Percentiles rank a stretch among this genome's conserved stretches.
Conservation (phyloP, 2,797 vertebrate genomes). For the Anomalospiza imberbis region DNA sequence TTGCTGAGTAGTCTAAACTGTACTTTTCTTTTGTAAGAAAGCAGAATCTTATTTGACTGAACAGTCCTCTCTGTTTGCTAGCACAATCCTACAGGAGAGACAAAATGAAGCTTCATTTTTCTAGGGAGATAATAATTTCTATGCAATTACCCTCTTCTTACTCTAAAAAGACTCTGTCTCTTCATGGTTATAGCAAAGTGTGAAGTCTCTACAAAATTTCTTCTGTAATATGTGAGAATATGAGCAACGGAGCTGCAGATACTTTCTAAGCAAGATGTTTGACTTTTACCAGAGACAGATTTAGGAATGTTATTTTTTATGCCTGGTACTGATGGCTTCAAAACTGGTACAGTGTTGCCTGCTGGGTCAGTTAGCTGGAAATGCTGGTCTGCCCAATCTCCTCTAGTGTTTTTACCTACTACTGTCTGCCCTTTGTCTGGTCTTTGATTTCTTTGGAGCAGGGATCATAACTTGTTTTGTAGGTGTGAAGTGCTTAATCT, state of each 20-base stretch:
- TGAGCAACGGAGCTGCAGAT: background rate
- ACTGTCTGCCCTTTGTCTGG: background rate
- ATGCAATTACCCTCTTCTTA: background rate
- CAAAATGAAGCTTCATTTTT: background rate
- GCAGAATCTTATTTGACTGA: background rate
- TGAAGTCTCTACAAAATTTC: background rate
- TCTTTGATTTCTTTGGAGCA: background rate
- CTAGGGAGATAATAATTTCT: background rate
- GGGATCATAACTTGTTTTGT: background rate
- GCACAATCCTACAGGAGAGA: background rate
- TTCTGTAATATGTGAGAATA: background rate
- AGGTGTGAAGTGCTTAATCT: background rate
- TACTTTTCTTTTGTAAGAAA: background rate
- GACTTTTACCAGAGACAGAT: background rate
- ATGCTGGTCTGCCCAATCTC: background rate
- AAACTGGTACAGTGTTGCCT: background rate
- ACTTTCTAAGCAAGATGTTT: background rate
- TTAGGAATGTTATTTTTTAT: background rate
- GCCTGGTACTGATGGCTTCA: background rate
- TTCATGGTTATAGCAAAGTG: background rate
- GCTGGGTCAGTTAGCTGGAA: background rate
- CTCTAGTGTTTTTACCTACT: background rate
- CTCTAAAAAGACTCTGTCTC: background rate
- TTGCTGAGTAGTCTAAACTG: background rate
- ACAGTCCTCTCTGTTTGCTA: background rate